A percentile compares a stretch with the other conserved stretches of the same genome.
Evolutionary conservation across 2,797 vertebrate species (phyloP).

Genomic region (Acipenser transmontanus): DNA sequence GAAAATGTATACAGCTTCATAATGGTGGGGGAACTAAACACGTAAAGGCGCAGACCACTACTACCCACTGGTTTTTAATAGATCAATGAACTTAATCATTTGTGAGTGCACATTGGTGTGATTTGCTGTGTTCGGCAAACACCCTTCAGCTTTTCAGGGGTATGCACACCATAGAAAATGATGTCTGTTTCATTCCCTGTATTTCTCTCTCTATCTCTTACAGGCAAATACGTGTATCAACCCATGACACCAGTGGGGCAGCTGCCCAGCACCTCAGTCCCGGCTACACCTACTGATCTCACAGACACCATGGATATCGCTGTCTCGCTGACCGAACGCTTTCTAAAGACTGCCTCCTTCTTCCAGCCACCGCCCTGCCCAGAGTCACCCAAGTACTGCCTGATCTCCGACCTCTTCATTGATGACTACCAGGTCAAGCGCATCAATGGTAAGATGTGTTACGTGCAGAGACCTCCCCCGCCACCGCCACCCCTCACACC

Average conservation of each 20-base stretch:
- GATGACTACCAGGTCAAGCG: slow-evolving; percentile 94
- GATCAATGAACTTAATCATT: too few species aligned
- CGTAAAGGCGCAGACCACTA: too few species aligned
- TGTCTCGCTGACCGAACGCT: slow-evolving; percentile 81
- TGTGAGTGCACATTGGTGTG: too few species aligned
- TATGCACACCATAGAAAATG: too few species aligned
- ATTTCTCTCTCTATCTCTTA: slow-evolving; percentile 10
- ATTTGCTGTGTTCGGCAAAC: too few species aligned
- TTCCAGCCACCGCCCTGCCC: slow-evolving; percentile 83
- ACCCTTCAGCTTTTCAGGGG: too few species aligned
- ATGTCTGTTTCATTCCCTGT: too few species aligned
- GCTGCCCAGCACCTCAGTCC: slow-evolving; percentile 87
- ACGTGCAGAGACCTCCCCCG: slow-evolving; percentile 80
- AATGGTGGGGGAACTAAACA: too few species aligned
- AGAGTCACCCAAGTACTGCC: slow-evolving; percentile 83
- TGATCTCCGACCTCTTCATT: slow-evolving; percentile 88
- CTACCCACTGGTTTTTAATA: too few species aligned
- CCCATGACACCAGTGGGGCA: slow-evolving; percentile 94
- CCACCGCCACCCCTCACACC: slow-evolving; percentile 45
- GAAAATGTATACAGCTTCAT: too few species aligned
- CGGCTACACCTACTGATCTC: slow-evolving; percentile 59
- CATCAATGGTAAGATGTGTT: slow-evolving; percentile 98
- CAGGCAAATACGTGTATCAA: slow-evolving; percentile 96
- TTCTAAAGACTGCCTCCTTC: slow-evolving; percentile 81
- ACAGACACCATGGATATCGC: slow-evolving; percentile 82